Evolutionary conservation across 2,888 invertebrate genomes (phyloP).

Genomic region (Drosophila silvestris): DNA sequence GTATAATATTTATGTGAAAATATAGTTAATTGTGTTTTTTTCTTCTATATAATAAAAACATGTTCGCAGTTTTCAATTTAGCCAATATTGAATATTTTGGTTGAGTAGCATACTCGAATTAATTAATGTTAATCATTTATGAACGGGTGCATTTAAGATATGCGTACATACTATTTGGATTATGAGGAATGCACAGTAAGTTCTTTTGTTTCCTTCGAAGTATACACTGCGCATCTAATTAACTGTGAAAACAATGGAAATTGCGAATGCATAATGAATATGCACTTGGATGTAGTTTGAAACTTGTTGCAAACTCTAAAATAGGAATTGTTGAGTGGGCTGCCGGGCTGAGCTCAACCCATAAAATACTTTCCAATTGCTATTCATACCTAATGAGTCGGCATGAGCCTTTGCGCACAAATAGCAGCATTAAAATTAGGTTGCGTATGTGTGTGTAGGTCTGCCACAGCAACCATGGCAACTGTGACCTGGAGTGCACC

Average conservation of each 20-base stretch:
- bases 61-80: not conserved
- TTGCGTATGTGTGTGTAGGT: slow-evolving; percentile 10
- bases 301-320: slow-evolving; percentile 24
- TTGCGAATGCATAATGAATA: slow-evolving; percentile 40
- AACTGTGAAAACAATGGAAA: slow-evolving; percentile 49
- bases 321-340: slow-evolving; percentile 12
- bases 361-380: slow-evolving; percentile 47
- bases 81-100: not conserved
- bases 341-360: not conserved
- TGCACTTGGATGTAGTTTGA: slow-evolving; percentile 13
- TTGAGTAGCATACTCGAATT: not conserved
- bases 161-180: not conserved
- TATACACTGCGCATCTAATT: slow-evolving; percentile 49
- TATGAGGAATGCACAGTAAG: not conserved
- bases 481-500: slow-evolving; percentile 24
- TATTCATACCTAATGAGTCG: slow-evolving; percentile 68
- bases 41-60: not conserved
- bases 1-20: not conserved
- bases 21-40: not conserved
- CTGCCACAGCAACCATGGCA: slow-evolving; percentile 25
- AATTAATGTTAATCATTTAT: not conserved
- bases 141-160: not conserved
- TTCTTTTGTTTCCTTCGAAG: not conserved
- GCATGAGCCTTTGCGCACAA: slow-evolving; percentile 39
- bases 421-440: slow-evolving; percentile 47